phyloP scores from a whole-genome alignment of 2,797 vertebrate species.

The Enteromius afrohamiltoni region DNA sequence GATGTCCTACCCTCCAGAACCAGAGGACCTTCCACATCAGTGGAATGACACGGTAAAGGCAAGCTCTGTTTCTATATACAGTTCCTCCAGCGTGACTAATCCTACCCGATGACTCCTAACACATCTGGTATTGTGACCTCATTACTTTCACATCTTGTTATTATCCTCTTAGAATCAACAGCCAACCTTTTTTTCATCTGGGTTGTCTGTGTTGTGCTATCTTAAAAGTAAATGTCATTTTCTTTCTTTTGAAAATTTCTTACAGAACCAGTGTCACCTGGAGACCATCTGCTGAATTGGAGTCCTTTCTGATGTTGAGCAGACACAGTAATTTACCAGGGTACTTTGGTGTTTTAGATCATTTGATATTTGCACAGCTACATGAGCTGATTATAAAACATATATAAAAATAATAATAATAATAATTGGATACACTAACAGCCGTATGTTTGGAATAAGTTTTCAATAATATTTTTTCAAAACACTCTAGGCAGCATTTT shows the following conservation, averaged over 20 bases:
- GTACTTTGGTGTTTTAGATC: slow-evolving; percentile 58
- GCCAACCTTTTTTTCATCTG: not conserved
- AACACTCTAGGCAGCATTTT: not conserved
- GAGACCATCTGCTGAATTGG: slow-evolving; percentile 83
- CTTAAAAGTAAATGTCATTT: slow-evolving; percentile 15
- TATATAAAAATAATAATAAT: not conserved
- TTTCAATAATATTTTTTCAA: too few species aligned
- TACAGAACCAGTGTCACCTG: slow-evolving; percentile 79
- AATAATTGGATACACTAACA: not conserved
- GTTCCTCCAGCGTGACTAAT: slow-evolving; percentile 8
- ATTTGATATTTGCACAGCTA: not conserved
- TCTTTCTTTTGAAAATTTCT: not conserved
- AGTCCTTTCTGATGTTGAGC: slow-evolving; percentile 54
- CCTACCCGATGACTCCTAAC: not conserved
- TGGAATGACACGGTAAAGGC: slow-evolving; percentile 91
- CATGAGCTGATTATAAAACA: not conserved
- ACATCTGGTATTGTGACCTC: slow-evolving; percentile 31
- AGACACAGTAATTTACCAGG: slow-evolving; percentile 60
- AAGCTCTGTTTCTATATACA: slow-evolving; percentile 32
- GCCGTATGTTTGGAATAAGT: not conserved
- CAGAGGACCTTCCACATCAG: slow-evolving; percentile 88
- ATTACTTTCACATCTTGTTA: slow-evolving; percentile 21
- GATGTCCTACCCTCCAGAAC: slow-evolving; percentile 95
- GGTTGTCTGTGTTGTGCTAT: not conserved
- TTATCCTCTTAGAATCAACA: not conserved